Base-by-base conservation (phyloP, 2,797 vertebrate genomes). In the Valencia hispanica region DNA sequence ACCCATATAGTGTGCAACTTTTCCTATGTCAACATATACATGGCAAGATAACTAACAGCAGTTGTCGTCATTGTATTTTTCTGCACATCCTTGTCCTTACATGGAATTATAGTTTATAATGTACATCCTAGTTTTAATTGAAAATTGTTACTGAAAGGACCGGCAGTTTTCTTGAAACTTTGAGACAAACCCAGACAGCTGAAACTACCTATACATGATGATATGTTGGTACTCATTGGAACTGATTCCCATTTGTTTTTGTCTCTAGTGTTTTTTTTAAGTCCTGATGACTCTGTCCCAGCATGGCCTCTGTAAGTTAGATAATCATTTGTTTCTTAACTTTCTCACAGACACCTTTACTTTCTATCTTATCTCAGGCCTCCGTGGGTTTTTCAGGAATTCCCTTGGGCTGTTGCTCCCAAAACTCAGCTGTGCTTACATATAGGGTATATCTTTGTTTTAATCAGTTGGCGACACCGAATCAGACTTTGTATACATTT, bases 371-470 rank as follows among this genome's bases (percentile, higher is more conserved):
- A 47, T 75, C 72, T 72, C 32, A 11, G 0, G 14, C 68, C 36
- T 68, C 74, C 20, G 12, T 20, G 1, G 45, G 43, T 0, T 51
- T 78, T 78, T 72, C 27, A 30, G 36, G 27, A 18, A 50, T 73
- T 68, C 25, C n/a, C 36, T 68, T 43, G 22, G 65, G 36, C 25
- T 41, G 63, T 41, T 22, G 5, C 5, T 5, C 12, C 39, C n/a
- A 27, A 43, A 6, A 41, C 65, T 41, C 65, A 7, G 14, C 25
- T 68, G 36, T 68, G 36, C 43, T 68, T 68, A 15, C 39, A 83
- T 73, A 89, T 87, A 14, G 45, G 32, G 5, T 78, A 50, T 68
- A 75, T 77, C 59, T 36, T n/a, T 78, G 84, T 39, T 39, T 36
- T 68, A 79, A 85, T 79, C 83, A 79, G 63, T 74, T 61, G 79